phyloP scores from a whole-genome alignment of 2,888 invertebrate species.

The Cecidostiba fungosa region DNA sequence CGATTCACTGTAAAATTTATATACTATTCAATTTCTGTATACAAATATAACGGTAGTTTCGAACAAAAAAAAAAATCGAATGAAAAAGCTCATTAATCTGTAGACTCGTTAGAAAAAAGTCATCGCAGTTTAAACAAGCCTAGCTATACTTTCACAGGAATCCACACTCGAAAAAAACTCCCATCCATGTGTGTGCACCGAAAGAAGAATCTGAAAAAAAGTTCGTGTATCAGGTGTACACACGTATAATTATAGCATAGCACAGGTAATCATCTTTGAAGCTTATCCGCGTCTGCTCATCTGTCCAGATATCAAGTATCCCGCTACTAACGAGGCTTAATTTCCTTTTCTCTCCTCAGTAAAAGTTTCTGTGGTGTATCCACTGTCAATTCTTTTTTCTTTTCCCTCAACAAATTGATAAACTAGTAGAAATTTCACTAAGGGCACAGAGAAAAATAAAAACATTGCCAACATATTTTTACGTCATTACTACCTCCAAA shows the following conservation, averaged over 20 bases:
- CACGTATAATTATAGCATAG: slow-evolving; percentile 12
- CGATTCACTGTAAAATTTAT: background rate
- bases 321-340: background rate
- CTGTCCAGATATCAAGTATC: background rate
- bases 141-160: background rate
- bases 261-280: background rate
- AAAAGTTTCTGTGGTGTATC: background rate
- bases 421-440: background rate
- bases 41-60: background rate
- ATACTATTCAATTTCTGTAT: too few species aligned
- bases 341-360: background rate
- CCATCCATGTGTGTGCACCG: background rate
- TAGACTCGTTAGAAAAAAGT: background rate
- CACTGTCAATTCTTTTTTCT: background rate
- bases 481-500: background rate
- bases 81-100: background rate
- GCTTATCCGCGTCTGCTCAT: slow-evolving; percentile 15
- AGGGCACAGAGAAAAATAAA: background rate
- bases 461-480: background rate
- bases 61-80: background rate
- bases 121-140: background rate
- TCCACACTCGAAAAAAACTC: background rate
- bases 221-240: background rate
- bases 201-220: background rate
- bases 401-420: too few species aligned